Conservation (phyloP, 2,888 invertebrate genomes). For the Cyrtodaria siliqua region DNA sequence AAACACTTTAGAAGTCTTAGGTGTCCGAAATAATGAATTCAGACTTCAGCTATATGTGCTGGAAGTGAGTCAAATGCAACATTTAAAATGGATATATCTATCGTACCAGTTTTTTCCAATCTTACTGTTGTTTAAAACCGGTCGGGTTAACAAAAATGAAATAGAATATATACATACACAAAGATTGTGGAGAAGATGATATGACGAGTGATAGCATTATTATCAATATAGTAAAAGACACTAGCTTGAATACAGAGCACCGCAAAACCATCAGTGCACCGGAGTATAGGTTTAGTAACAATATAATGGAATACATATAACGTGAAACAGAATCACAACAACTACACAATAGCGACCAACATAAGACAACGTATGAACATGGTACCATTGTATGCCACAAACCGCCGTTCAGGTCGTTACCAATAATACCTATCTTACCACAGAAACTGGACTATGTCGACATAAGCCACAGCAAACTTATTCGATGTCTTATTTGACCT, state of each 20-base stretch:
- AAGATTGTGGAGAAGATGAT: background rate
- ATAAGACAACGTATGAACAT: background rate
- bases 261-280: too few species aligned
- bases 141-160: background rate
- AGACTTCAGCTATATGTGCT: conserved; percentile 27
- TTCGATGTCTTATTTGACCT: too few species aligned
- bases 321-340: too few species aligned
- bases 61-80: conserved; percentile 8
- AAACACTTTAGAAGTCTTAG: conserved; percentile 8
- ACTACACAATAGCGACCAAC: too few species aligned
- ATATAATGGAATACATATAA: background rate
- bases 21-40: conserved; percentile 24
- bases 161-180: too few species aligned
- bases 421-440: conserved; percentile 26
- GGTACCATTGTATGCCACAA: background rate
- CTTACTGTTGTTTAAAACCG: background rate
- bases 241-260: too few species aligned
- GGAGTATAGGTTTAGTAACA: background rate
- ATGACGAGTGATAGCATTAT: background rate
- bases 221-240: too few species aligned
- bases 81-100: conserved; percentile 14
- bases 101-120: conserved; percentile 33
- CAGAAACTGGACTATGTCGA: conserved; percentile 26
- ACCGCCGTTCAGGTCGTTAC: background rate
- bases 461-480: conserved; percentile 34